These are phyloP conservation scores for Aphaenogaster rudis DNA, from an alignment of 1,140 invertebrate genomes.

Conservation along the genomic window DNA sequence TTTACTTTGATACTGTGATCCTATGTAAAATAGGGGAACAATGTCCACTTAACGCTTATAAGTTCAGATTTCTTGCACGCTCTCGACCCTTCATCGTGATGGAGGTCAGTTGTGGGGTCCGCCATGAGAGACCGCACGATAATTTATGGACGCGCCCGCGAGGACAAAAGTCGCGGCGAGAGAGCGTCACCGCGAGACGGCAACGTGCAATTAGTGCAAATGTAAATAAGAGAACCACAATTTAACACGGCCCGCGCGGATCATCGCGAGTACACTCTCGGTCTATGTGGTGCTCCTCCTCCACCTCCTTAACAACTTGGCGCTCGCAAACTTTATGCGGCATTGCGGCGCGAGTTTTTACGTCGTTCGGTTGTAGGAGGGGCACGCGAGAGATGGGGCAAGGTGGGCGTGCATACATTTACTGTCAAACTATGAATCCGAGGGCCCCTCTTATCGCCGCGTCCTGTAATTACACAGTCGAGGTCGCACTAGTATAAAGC, in stretches of 20 bases:
- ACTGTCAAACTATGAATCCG: constrained; percentile 75
- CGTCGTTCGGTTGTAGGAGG: constrained; percentile 32
- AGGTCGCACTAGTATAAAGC: constrained; percentile 66
- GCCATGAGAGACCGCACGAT: constrained; percentile 38
- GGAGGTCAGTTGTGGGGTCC: constrained; percentile 9
- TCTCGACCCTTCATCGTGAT: constrained; percentile 45
- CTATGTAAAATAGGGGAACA: neutral
- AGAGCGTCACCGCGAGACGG: constrained; percentile 27
- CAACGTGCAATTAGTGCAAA: constrained; percentile 71
- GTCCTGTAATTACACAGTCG: constrained; percentile 72
- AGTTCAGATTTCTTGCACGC: constrained; percentile 35
- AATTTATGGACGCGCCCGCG: constrained; percentile 53
- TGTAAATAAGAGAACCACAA: constrained; percentile 71
- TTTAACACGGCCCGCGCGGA: constrained; percentile 58
- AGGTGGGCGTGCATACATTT: constrained; percentile 76
- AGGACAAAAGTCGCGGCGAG: constrained; percentile 59
- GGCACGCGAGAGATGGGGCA: constrained; percentile 48
- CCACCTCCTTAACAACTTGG: constrained; percentile 62
- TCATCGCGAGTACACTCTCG: constrained; percentile 25
- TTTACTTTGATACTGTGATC: neutral
- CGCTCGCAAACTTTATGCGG: constrained; percentile 66
- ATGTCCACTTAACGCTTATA: constrained; percentile 7
- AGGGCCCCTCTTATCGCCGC: constrained; percentile 65
- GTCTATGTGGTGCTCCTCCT: constrained; percentile 26
- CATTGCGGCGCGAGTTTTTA: constrained; percentile 50